phyloP scores from a whole-genome alignment of 2,113 vertebrate species.

The Cettia cetti region DNA sequence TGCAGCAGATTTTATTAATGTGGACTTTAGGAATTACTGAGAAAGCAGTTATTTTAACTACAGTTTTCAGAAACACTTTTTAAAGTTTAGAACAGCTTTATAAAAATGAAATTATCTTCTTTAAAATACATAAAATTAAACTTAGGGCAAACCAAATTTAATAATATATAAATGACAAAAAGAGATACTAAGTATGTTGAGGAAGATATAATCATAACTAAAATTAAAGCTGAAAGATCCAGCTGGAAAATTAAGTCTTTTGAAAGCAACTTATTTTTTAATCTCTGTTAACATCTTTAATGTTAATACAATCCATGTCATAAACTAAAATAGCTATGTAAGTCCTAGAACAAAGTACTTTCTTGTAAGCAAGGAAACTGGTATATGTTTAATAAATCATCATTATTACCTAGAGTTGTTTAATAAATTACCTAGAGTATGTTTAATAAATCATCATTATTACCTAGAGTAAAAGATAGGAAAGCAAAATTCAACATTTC shows the following conservation, averaged over 20 bases:
- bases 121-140: slow-evolving; percentile 6
- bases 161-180: neutral
- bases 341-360: neutral
- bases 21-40: neutral
- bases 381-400: neutral
- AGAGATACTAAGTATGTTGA: neutral
- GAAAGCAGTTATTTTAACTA: neutral
- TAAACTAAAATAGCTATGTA: neutral
- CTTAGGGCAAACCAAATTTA: neutral
- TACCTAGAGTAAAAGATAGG: neutral
- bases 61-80: neutral
- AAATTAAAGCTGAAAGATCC: neutral
- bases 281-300: neutral
- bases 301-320: neutral
- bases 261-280: neutral
- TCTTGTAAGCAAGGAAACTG: neutral
- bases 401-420: neutral
- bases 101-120: neutral
- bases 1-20: neutral
- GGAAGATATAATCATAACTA: neutral
- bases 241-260: neutral
- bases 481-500: neutral
- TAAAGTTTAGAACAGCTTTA: neutral
- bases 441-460: neutral
- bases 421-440: no score